A percentile compares a stretch with the other conserved stretches of the same genome.
Evolutionary conservation across 2,888 invertebrate species (phyloP).

Genomic region (Mythimna albipuncta): DNA sequence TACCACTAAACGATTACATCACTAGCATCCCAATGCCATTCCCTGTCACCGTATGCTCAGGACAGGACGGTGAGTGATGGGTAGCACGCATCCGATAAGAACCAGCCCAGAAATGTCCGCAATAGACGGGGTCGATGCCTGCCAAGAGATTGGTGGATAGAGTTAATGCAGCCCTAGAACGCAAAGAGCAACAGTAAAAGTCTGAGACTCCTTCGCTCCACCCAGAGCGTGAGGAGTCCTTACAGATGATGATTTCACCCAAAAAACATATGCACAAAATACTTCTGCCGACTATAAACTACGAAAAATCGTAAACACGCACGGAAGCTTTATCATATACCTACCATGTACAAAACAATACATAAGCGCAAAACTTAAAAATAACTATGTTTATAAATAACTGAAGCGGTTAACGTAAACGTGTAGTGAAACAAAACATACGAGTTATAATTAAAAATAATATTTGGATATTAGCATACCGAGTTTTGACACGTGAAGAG

Average conservation of each 20-base stretch:
- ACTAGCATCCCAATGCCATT: conserved; percentile 8
- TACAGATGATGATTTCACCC: too few species aligned
- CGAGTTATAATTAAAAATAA: conserved; percentile 49
- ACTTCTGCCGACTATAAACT: conserved; percentile 22
- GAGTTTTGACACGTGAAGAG: background rate
- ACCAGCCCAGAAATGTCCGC: too few species aligned
- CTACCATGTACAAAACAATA: conserved; percentile 37
- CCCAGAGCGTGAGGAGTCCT: too few species aligned
- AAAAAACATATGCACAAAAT: conserved; percentile 30
- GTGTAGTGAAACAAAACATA: conserved; percentile 46
- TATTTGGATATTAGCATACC: conserved; percentile 43
- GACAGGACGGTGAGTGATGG: too few species aligned
- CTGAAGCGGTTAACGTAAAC: conserved; percentile 45
- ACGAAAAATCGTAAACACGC: conserved; percentile 47
- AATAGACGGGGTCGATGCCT: too few species aligned
- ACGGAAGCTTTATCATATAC: conserved; percentile 39
- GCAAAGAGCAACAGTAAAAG: too few species aligned
- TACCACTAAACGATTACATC: background rate
- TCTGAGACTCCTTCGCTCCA: too few species aligned
- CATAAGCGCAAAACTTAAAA: conserved; percentile 45
- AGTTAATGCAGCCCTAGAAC: too few species aligned
- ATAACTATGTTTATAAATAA: conserved; percentile 62
- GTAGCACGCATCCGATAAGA: too few species aligned
- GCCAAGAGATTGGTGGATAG: too few species aligned
- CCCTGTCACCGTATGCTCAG: too few species aligned